Percentiles rank a stretch among this genome's conserved stretches.
Conservation (phyloP, 2,888 invertebrate species). For the Anticlea derivata region DNA sequence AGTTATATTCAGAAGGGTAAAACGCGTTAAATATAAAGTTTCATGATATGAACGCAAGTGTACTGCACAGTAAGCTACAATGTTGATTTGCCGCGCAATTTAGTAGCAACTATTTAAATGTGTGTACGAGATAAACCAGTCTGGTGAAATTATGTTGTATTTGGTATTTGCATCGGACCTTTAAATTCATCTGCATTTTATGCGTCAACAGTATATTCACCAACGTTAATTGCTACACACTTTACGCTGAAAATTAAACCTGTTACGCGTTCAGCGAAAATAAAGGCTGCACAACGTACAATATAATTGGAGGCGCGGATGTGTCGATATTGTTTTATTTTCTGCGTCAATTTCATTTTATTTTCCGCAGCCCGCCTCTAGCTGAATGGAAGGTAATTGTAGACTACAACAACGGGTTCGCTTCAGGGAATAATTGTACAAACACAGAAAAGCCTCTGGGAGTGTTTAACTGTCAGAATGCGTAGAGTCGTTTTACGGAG, state of each 20-base stretch:
- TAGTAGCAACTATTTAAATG: constrained; percentile 45
- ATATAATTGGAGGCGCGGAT: constrained; percentile 62
- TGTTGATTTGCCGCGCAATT: constrained; percentile 50
- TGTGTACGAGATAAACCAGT: constrained; percentile 27
- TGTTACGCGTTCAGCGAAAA: constrained; percentile 43
- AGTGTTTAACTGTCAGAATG: constrained; percentile 78
- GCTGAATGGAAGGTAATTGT: constrained; percentile 80
- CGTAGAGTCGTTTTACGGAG: constrained; percentile 66
- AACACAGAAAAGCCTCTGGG: constrained; percentile 75
- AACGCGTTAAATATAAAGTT: constrained; percentile 24
- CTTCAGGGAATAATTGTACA: constrained; percentile 80
- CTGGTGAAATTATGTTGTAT: constrained; percentile 36
- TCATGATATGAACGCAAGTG: constrained; percentile 49
- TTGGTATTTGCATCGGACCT: constrained; percentile 42
- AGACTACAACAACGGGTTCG: constrained; percentile 75
- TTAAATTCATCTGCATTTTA: constrained; percentile 54
- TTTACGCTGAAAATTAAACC: constrained; percentile 52
- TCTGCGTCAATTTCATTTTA: constrained; percentile 75
- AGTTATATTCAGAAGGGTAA: constrained; percentile 45
- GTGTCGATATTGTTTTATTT: constrained; percentile 77
- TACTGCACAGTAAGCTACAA: constrained; percentile 45
- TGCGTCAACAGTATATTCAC: constrained; percentile 41
- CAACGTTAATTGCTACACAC: constrained; percentile 56
- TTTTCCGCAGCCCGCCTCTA: constrained; percentile 68
- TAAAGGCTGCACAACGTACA: constrained; percentile 48